Conservation (phyloP, 1,140 invertebrate species). For the Arion vulgaris region DNA sequence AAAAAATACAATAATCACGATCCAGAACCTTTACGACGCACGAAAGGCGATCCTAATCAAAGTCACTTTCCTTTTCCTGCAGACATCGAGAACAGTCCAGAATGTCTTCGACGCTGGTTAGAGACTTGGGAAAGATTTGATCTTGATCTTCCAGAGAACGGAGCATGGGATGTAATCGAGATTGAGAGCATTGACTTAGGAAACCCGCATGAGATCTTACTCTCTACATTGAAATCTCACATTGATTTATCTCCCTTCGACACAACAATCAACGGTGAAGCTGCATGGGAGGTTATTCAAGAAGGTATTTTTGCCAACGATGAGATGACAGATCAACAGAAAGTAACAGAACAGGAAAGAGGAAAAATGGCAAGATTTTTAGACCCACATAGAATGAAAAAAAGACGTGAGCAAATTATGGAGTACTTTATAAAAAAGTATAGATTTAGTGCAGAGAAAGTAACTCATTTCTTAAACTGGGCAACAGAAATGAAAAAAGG, state of each 20-base stretch:
- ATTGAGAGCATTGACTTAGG: neutral
- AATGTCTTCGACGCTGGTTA: constrained; percentile 12
- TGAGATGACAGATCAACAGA: constrained; percentile 24
- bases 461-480: constrained; percentile 12
- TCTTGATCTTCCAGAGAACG: neutral
- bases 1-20: neutral
- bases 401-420: neutral
- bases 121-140: constrained; percentile 20
- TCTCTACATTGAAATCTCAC: neutral
- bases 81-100: neutral
- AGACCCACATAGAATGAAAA: constrained; percentile 16
- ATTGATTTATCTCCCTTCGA: constrained; percentile 1
- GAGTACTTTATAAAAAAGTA: constrained; percentile 27
- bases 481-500: constrained; percentile 7
- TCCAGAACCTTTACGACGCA: neutral
- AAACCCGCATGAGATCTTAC: constrained; percentile 17
- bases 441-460: neutral
- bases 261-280: constrained; percentile 17
- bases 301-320: constrained; percentile 3
- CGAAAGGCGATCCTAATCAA: constrained; percentile 1
- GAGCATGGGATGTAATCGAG: constrained; percentile 14
- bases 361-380: neutral
- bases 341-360: neutral
- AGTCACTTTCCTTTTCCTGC: constrained; percentile 10
- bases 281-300: constrained; percentile 12